Percentiles rank a stretch among this genome's conserved stretches.
phyloP scores from a whole-genome alignment of 2,888 invertebrate species.

The Danaus chrysippus region DNA sequence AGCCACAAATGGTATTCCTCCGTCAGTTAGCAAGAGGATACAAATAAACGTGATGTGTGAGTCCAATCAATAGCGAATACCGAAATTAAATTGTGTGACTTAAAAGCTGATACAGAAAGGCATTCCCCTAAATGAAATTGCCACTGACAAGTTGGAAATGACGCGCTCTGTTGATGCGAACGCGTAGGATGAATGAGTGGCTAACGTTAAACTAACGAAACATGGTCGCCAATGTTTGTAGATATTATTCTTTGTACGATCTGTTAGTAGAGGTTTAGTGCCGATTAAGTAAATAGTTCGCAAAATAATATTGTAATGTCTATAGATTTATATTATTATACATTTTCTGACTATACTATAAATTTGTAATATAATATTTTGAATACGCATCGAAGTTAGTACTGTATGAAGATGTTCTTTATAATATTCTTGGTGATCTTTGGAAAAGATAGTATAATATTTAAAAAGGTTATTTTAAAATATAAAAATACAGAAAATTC shows the following conservation, averaged over 20 bases:
- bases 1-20: constrained; percentile 81
- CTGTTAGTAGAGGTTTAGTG: background rate
- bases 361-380: no score
- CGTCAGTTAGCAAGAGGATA: constrained; percentile 71
- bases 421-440: no score
- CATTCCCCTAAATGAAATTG: constrained; percentile 20
- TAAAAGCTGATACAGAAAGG: constrained; percentile 25
- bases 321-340: no score
- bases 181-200: constrained; percentile 33
- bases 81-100: constrained; percentile 27
- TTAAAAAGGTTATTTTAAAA: no score
- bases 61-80: constrained; percentile 41
- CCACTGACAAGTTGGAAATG: constrained; percentile 38
- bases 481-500: no score
- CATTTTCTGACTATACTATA: no score
- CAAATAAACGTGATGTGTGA: constrained; percentile 79
- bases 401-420: no score
- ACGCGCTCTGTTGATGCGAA: constrained; percentile 30
- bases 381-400: no score
- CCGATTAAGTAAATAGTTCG: background rate
- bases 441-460: no score
- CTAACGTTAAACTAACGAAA: constrained; percentile 15
- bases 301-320: no score
- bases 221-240: constrained; percentile 4
- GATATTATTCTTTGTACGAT: background rate